Evolutionary conservation across 2,888 invertebrate genomes (phyloP), one percentile per base, ranked within the genome.

Genomic region (Stegophylla sp.): DNA sequence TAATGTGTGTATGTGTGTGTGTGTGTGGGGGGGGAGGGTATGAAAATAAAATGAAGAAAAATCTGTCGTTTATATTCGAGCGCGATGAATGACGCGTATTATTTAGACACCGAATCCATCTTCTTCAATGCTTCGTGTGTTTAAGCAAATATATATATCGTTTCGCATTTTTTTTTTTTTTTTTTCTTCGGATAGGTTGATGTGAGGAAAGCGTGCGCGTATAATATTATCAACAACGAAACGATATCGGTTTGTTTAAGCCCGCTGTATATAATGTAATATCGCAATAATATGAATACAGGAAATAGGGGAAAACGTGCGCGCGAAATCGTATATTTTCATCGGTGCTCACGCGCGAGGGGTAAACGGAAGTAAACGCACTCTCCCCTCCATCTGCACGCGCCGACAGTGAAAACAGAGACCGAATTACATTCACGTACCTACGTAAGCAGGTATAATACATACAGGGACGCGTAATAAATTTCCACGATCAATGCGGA

Each of bases 221-320:
- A n/a, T n/a, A n/a, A n/a, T n/a, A n/a, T n/a, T n/a, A n/a, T n/a
- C n/a, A n/a, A n/a, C 48, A 34, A 63, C 63, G 26, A 63, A 74
- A 63, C 75, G 75, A 64, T 75, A 64, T 75, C 41, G 41, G 64
- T 64, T 75, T 51, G 51, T 75, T 75, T 51, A 34, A 64, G n/a
- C 13, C 51, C 51, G 51, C 34, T 0, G 34, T 13, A 64, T 4
- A 75, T 51, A 75, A 64, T 64, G 64, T 75, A 51, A 41, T 64
- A 64, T 48, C n/a, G 61, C 73, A 61, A 45, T n/a, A n/a, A n/a
- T 74, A 74, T 34, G 48, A 74, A 74, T 48, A 63, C 48, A 48
- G 74, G 74, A 75, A 75, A 75, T 64, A 64, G 41, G 72, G 48
- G 64, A 45, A 63, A 63, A 74, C 48, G n/a, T n/a, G n/a, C 48